These are phyloP conservation scores for Suncus etruscus DNA, from an alignment of 2,113 vertebrate species.

Conservation along the genomic window DNA sequence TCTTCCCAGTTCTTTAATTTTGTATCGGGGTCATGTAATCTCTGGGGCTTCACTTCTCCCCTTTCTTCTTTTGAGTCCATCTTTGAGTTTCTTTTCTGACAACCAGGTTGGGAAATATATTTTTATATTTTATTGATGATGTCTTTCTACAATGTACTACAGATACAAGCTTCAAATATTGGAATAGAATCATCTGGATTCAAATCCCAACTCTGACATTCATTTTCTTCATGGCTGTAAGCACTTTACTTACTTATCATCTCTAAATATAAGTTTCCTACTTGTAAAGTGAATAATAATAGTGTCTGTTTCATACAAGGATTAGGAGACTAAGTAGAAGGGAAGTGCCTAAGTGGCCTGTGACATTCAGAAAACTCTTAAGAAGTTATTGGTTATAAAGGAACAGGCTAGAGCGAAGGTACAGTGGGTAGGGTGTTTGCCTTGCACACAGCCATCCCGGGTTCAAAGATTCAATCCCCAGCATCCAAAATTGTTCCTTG, in stretches of 20 bases:
- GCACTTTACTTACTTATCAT: background rate
- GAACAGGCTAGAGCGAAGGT: too few relatives aligned
- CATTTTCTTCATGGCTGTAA: background rate
- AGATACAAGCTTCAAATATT: background rate
- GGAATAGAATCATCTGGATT: background rate
- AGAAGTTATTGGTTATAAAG: too few relatives aligned
- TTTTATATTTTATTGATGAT: background rate
- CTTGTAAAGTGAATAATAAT: background rate
- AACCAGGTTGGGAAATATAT: background rate
- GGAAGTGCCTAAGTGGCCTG: background rate
- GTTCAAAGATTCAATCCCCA: too few relatives aligned
- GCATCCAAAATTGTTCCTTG: too few relatives aligned
- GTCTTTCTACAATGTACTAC: background rate
- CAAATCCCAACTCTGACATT: background rate
- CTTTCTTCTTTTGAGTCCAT: background rate
- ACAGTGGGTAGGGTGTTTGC: too few relatives aligned
- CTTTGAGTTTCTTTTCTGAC: background rate
- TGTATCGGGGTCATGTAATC: background rate
- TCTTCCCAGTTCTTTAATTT: background rate
- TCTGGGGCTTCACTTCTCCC: background rate
- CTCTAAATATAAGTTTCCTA: background rate
- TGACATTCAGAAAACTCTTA: background rate
- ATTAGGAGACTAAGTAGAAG: background rate
- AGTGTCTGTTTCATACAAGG: background rate
- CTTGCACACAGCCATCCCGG: too few relatives aligned